These are phyloP conservation scores for Anguilla rostrata DNA, from an alignment of 2,113 vertebrate species.

Conservation along the genomic window DNA sequence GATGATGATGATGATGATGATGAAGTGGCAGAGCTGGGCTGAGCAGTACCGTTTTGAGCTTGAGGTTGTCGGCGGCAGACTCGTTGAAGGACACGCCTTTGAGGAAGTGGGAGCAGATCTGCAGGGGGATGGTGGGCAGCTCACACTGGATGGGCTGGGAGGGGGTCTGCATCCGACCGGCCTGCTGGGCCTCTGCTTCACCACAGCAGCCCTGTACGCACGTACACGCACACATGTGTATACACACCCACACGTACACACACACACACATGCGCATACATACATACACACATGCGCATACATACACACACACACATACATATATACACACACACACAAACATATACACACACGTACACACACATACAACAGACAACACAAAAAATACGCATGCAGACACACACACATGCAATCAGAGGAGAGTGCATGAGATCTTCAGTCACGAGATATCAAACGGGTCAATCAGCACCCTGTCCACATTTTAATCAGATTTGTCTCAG, in stretches of 20 bases:
- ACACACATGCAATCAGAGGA: background rate
- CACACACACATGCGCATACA: background rate
- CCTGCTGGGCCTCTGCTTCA: conserved; percentile 94
- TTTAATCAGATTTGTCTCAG: background rate
- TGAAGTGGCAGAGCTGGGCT: background rate
- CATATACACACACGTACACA: background rate
- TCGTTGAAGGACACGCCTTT: conserved; percentile 96
- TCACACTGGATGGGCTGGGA: conserved; percentile 95
- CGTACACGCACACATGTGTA: conserved; percentile 19
- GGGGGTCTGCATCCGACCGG: conserved; percentile 89
- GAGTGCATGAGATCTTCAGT: background rate
- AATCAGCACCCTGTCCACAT: background rate
- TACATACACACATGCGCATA: background rate
- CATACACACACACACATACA: background rate
- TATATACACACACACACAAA: too few species aligned
- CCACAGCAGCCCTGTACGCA: conserved; percentile 89
- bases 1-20: background rate
- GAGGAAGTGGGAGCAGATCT: conserved; percentile 93
- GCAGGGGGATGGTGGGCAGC: conserved; percentile 92
- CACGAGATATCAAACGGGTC: background rate
- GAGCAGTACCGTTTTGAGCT: conserved; percentile 87
- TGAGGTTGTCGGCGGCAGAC: conserved; percentile 93
- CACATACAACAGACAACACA: background rate
- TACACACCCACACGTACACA: conserved; percentile 16
- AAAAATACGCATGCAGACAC: background rate